Evolutionary conservation across 2,113 vertebrate species (phyloP).

Genomic region (Poeciliopsis retropinna): DNA sequence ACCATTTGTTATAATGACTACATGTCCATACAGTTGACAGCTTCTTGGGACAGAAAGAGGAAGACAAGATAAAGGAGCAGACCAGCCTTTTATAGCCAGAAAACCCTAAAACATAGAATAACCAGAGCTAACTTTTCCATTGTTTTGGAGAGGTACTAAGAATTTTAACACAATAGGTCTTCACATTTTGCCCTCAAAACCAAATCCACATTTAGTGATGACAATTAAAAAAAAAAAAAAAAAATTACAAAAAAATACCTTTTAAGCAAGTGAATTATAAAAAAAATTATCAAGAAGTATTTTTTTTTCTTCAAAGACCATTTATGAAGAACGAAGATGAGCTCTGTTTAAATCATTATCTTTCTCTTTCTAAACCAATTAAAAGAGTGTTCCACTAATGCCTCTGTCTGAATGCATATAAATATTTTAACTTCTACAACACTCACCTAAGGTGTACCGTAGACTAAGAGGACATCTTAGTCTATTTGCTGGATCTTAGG

Average conservation of each 20-base stretch:
- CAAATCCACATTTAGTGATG: background rate
- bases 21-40: slow-evolving; percentile 16
- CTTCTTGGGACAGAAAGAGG: slow-evolving; percentile 8
- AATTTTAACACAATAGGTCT: background rate
- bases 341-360: background rate
- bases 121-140: background rate
- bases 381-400: no score
- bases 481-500: no score
- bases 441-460: no score
- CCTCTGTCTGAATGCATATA: no score
- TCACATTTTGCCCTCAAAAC: background rate
- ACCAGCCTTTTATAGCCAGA: background rate
- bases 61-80: background rate
- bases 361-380: no score
- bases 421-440: no score
- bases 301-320: background rate
- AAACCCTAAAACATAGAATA: background rate
- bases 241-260: background rate
- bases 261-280: background rate
- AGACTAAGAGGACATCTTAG: no score
- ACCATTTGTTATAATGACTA: slow-evolving; percentile 21
- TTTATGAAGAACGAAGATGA: background rate
- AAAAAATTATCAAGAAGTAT: background rate
- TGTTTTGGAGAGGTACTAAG: background rate
- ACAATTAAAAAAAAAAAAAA: background rate